Evolutionary conservation across 1,140 invertebrate genomes (phyloP).

Genomic region (Drosophila arizonae): DNA sequence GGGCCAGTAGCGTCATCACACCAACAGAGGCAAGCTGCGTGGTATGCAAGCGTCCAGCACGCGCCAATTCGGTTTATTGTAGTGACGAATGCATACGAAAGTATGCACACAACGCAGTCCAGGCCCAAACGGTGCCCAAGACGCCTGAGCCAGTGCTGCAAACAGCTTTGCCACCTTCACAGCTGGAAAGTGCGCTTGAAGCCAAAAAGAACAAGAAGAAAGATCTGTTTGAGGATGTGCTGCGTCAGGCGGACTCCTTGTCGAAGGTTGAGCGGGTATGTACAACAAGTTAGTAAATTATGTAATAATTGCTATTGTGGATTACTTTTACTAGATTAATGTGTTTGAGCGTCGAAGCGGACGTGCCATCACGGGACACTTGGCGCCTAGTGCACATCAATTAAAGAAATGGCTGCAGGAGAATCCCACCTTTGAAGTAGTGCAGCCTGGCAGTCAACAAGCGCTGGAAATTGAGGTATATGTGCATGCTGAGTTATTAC

Average conservation of each 20-base stretch:
- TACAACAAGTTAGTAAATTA: neutral
- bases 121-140: constrained; percentile 35
- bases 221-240: constrained; percentile 74
- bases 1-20: constrained; percentile 11
- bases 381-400: constrained; percentile 90
- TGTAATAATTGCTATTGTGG: neutral
- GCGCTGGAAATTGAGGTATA: constrained; percentile 83
- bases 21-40: constrained; percentile 84
- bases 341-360: constrained; percentile 92
- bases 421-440: constrained; percentile 93
- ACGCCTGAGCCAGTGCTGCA: constrained; percentile 36
- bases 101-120: constrained; percentile 90
- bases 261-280: constrained; percentile 84
- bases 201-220: constrained; percentile 74
- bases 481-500: neutral
- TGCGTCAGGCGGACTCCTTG: constrained; percentile 63
- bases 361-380: constrained; percentile 88
- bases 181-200: constrained; percentile 19
- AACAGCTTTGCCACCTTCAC: neutral
- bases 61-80: constrained; percentile 91
- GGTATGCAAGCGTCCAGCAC: constrained; percentile 88
- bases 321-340: constrained; percentile 84
- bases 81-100: constrained; percentile 93
- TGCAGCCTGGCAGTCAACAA: constrained; percentile 85
- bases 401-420: constrained; percentile 92